Conservation (phyloP, 2,113 vertebrate genomes). For the Pontoporia blainvillei region DNA sequence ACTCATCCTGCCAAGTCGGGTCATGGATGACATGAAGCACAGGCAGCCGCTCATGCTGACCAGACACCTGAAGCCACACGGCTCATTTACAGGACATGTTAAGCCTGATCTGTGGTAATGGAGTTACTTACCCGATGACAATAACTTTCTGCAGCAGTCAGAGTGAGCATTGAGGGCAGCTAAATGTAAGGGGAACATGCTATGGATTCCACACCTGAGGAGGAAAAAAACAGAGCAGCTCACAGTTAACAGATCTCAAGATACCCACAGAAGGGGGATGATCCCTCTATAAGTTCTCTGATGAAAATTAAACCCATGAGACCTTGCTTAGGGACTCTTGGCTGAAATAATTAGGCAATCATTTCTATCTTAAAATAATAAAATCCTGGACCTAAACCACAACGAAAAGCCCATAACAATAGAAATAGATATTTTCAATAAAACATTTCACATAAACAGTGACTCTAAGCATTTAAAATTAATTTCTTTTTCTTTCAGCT, state of each 20-base stretch:
- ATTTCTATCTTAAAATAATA: constrained; percentile 7
- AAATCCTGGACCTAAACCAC: not conserved
- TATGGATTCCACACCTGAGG: constrained; percentile 92
- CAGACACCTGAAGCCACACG: constrained; percentile 49
- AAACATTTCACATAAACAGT: not conserved
- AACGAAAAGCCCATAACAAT: not conserved
- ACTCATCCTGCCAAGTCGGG: not conserved
- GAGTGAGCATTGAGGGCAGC: constrained; percentile 95
- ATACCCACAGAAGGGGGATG: not conserved
- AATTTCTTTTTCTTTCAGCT: not conserved
- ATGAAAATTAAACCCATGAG: not conserved
- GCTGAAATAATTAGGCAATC: not conserved
- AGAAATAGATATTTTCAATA: not conserved
- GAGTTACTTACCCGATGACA: constrained; percentile 91
- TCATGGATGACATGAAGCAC: not conserved
- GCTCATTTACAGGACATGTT: constrained; percentile 9
- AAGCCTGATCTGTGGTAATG: not conserved
- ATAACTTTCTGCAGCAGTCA: constrained; percentile 95
- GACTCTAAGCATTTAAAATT: not conserved
- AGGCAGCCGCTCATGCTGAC: constrained; percentile 42
- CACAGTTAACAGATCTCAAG: not conserved
- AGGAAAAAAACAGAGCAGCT: constrained; percentile 13
- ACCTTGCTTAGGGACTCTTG: not conserved
- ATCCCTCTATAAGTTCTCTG: not conserved
- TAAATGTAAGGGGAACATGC: constrained; percentile 97